Evolutionary conservation across 2,113 vertebrate genomes (phyloP).

Genomic region (Oceanites oceanicus): DNA sequence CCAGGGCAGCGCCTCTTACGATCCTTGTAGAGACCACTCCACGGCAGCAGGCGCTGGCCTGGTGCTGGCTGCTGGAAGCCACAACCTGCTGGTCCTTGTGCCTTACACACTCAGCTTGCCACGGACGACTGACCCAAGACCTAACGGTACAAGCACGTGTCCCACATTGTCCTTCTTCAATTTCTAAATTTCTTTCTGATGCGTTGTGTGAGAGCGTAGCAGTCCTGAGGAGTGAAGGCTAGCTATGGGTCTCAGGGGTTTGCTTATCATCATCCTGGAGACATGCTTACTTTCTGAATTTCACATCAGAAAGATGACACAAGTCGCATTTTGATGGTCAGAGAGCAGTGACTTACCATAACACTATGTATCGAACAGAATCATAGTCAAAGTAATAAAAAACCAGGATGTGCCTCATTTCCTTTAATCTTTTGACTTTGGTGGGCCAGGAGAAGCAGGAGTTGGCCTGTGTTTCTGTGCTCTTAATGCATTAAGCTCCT

Average conservation of each 20-base stretch:
- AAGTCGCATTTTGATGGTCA: neutral
- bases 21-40: neutral
- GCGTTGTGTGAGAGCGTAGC: neutral
- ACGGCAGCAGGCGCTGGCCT: neutral
- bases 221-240: neutral
- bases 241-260: neutral
- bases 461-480: neutral
- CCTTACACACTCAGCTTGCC: neutral
- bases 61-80: neutral
- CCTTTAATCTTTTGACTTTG: neutral
- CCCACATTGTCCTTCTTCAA: too few relatives aligned
- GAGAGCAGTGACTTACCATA: neutral
- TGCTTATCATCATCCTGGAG: neutral
- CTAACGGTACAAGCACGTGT: neutral
- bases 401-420: neutral
- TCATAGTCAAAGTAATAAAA: neutral
- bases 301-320: neutral
- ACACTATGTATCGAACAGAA: neutral
- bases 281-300: neutral
- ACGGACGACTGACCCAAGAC: neutral
- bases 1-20: neutral
- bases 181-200: neutral
- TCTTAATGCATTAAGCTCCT: neutral
- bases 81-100: neutral
- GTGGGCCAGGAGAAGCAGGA: neutral